phyloP scores from a whole-genome alignment of 1,140 invertebrate species.

The Orius laevigatus region DNA sequence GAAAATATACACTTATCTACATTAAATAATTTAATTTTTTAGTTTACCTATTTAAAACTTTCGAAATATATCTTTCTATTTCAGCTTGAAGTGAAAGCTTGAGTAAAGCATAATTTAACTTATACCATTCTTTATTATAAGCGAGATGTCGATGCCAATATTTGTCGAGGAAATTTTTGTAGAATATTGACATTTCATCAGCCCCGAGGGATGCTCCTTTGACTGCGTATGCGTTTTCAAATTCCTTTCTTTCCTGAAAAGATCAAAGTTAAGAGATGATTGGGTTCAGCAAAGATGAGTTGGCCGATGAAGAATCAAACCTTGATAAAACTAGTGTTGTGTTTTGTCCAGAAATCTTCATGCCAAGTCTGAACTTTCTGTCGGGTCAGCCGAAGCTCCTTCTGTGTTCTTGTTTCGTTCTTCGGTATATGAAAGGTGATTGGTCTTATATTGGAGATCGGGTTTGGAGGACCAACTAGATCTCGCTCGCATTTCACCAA shows the following conservation, averaged over 20 bases:
- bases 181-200: constrained; percentile 74
- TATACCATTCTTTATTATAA: constrained; percentile 62
- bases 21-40: too few species aligned
- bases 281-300: background rate
- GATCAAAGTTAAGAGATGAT: background rate
- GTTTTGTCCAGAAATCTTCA: constrained; percentile 59
- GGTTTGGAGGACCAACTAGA: constrained; percentile 60
- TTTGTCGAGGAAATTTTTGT: constrained; percentile 61
- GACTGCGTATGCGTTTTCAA: constrained; percentile 23
- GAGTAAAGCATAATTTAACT: constrained; percentile 25
- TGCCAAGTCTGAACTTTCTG: constrained; percentile 61
- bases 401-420: constrained; percentile 48
- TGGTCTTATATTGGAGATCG: constrained; percentile 55
- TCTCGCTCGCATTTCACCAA: too few species aligned
- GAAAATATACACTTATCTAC: too few species aligned
- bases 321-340: constrained; percentile 51
- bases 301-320: constrained; percentile 25
- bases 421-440: constrained; percentile 42
- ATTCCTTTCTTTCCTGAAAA: constrained; percentile 48
- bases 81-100: too few species aligned
- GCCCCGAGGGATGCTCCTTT: constrained; percentile 44
- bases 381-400: constrained; percentile 40
- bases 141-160: constrained; percentile 51
- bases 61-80: too few species aligned
- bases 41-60: too few species aligned